These are phyloP conservation scores for Yponomeuta malinellus DNA, from an alignment of 2,888 invertebrate genomes.

Conservation along the genomic window DNA sequence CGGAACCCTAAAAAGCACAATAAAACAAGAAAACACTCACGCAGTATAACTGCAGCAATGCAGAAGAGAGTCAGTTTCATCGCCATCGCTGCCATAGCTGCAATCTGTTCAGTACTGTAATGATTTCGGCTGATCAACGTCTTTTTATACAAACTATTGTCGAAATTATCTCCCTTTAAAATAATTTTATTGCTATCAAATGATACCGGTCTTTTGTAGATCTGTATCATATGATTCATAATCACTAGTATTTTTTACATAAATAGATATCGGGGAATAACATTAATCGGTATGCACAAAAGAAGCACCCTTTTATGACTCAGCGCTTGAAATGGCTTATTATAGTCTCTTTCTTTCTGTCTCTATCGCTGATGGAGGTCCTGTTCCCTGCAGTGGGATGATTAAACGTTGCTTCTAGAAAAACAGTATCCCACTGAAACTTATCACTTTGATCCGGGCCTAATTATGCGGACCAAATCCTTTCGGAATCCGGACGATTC, in stretches of 20 bases:
- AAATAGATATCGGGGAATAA: constrained; percentile 9
- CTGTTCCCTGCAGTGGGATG: no score
- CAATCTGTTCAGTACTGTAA: neutral
- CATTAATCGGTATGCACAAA: no score
- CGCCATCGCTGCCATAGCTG: neutral
- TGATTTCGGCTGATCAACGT: neutral
- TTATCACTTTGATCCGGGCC: no score
- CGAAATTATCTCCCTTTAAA: neutral
- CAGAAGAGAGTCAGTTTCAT: neutral
- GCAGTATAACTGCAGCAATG: neutral
- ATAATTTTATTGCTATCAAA: neutral
- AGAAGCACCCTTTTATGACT: no score
- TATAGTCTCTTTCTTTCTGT: no score
- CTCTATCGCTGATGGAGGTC: no score
- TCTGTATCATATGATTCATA: neutral
- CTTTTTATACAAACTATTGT: neutral
- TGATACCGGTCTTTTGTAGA: neutral
- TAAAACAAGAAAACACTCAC: neutral
- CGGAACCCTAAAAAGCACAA: neutral
- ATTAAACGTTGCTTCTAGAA: no score
- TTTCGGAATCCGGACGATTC: no score
- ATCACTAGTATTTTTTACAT: neutral
- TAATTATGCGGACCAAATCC: no score
- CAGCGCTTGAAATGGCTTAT: no score
- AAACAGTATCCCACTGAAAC: no score